Percentiles rank a stretch among this genome's conserved stretches.
Conservation (phyloP, 2,797 vertebrate species). For the Champsocephalus esox region DNA sequence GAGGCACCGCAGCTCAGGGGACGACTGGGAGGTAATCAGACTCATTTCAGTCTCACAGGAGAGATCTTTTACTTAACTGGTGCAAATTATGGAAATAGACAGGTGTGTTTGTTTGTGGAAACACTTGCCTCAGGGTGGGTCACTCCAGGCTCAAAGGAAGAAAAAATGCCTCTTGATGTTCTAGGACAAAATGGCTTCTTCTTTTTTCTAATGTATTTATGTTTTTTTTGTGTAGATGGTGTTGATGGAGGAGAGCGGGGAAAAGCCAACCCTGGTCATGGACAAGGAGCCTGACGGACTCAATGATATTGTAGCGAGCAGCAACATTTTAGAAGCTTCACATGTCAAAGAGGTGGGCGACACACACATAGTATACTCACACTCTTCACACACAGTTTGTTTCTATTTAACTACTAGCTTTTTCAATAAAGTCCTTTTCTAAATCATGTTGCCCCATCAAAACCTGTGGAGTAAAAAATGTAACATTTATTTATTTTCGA, state of each 20-base stretch:
- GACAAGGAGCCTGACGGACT: slow-evolving; percentile 84
- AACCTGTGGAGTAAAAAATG: too few species aligned
- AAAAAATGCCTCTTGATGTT: neutral
- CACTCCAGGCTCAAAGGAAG: too few species aligned
- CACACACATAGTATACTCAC: neutral
- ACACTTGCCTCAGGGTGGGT: neutral
- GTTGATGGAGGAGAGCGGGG: slow-evolving; percentile 81
- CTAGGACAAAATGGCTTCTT: neutral
- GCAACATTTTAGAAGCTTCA: slow-evolving; percentile 79
- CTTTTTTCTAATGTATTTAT: rapidly evolving
- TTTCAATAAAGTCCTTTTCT: too few species aligned
- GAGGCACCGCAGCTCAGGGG: slow-evolving; percentile 72
- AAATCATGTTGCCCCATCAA: too few species aligned
- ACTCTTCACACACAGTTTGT: neutral
- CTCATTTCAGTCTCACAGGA: slow-evolving; percentile 4
- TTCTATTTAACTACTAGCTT: neutral
- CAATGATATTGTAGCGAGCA: slow-evolving; percentile 77
- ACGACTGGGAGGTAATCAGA: slow-evolving; percentile 87
- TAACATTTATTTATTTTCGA: too few species aligned
- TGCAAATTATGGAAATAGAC: neutral
- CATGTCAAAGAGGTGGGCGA: slow-evolving; percentile 82
- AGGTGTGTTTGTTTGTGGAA: neutral
- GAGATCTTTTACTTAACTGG: neutral
- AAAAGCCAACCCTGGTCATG: slow-evolving; percentile 47
- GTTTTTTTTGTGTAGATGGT: slow-evolving; percentile 78